A percentile compares a stretch with the other conserved stretches of the same genome.
These are phyloP conservation scores for Sternarchorhynchus goeldii DNA, from an alignment of 2,797 vertebrate genomes.

Conservation along the genomic window DNA sequence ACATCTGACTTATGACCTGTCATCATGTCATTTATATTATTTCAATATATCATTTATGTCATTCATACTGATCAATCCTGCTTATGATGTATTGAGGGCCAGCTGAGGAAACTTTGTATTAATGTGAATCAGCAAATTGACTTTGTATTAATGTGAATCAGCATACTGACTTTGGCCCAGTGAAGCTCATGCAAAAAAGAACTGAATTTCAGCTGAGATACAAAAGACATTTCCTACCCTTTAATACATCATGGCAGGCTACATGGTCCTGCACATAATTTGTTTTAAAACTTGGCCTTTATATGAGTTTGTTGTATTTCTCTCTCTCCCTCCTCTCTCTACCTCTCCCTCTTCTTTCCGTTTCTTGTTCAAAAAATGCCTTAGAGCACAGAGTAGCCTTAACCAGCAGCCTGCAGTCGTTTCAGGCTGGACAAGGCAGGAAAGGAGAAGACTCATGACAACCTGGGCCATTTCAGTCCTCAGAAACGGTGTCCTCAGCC, in stretches of 20 bases:
- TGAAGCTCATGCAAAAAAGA: slow-evolving; percentile 43
- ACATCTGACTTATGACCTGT: slow-evolving; percentile 22
- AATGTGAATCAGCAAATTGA: slow-evolving; percentile 25
- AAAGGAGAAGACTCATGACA: slow-evolving; percentile 87
- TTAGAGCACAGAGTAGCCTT: slow-evolving; percentile 80
- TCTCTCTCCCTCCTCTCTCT: slow-evolving; percentile 57
- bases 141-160: slow-evolving; percentile 32
- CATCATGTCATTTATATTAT: slow-evolving; percentile 5
- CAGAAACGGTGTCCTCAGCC: slow-evolving; percentile 86
- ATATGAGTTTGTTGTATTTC: slow-evolving; percentile 75
- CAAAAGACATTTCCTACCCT: slow-evolving; percentile 52
- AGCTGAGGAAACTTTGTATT: slow-evolving; percentile 19
- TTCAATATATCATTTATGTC: background rate
- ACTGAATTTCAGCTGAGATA: slow-evolving; percentile 43
- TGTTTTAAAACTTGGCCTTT: slow-evolving; percentile 85
- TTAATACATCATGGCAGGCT: slow-evolving; percentile 80
- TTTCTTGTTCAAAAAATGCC: slow-evolving; percentile 75
- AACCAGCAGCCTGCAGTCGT: slow-evolving; percentile 79
- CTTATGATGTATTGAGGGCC: slow-evolving; percentile 19
- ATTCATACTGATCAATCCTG: slow-evolving; percentile 27
- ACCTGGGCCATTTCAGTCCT: slow-evolving; percentile 85
- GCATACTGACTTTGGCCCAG: background rate
- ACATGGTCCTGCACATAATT: slow-evolving; percentile 79
- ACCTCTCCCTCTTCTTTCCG: slow-evolving; percentile 41
- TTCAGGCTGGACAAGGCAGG: slow-evolving; percentile 67